Base-by-base conservation (phyloP, 2,113 vertebrate species). In the Galeopterus variegatus region DNA sequence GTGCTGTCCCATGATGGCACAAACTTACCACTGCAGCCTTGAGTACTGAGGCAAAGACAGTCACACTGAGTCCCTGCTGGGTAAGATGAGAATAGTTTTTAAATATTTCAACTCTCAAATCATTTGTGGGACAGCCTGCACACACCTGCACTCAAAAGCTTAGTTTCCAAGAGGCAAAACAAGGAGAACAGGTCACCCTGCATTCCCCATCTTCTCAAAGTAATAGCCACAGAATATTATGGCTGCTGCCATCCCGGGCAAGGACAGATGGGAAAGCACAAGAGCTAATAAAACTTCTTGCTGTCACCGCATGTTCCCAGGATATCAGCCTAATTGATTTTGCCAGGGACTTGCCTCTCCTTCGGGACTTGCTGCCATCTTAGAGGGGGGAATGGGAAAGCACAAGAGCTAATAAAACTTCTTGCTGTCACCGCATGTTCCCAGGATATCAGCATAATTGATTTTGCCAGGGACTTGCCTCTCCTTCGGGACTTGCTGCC, bases 151-250 rank as follows among this genome's bases (percentile, higher is more conserved):
- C 60, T 24, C 7, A 70, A 96, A 86, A 64, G n/a, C n/a, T 94
- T 67, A 54, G 7, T 62, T 73, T 89, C n/a, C n/a, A 89, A 96
- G 70, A 60, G 72, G 65, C 24, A 65, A 85, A 95, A 60, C 36
- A 77, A 90, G 69, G 54, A 64, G 45, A 58, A 75, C 45, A 76
- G 26, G 31, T 73, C 85, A 24, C 8, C 31, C 41, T 21, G 28
- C 3, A 24, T 54, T 56, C 33, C 6, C 17, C 12, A 19, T 81
- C 18, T 80, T 90, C 19, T 45, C 21, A 85, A 41, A 17, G 41
- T 86, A 17, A 67, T 41, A 83, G 2, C 28, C 15, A 31, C 33
- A 31, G 21, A 56, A 87, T 50, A 48, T 2, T 58, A 5, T 56
- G 31, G 72, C 14, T 77, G 12, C 62, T 84, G 62, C 21, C 26